Base-by-base conservation (phyloP, 2,888 invertebrate species). In the Drosophila affinis region DNA sequence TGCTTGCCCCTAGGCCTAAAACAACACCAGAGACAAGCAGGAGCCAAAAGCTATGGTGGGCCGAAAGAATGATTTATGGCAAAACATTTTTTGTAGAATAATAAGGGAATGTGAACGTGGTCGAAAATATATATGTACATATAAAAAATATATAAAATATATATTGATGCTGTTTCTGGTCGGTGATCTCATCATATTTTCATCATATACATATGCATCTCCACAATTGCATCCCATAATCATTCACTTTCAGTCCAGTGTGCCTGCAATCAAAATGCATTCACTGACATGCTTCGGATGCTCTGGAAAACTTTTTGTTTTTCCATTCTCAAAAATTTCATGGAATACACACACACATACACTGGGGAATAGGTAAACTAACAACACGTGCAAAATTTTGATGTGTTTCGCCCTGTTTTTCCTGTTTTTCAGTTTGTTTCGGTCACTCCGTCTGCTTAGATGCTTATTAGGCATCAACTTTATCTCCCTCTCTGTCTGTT, bases 251-350 rank as follows among this genome's bases (percentile, higher is more conserved):
- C 0, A 4, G 1, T 9, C 57, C 78, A 86, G 63, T 64, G 86
- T 83, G 29, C 47, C 9, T 74, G 78, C 81, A 81, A 81, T 81
- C 83, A 83, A 80, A 86, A 80, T 86, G 81, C 83, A 78, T 83
- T 80, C 86, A 74, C 62, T 72, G 63, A 18, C 44, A 62, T 49
- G 49, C 49, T 47, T 44, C 17, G 46, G 57, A 57, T 52, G 44
- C 49, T 55, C 69, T 57, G 48, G 56, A 58, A 57, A 64, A 72
- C 62, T 62, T 69, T 77, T 70, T 72, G 72, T 67, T 70, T 76
- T 78, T 69, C 32, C 59, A 48, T 46, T 52, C 60, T 64, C 69
- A 63, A 52, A 80, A 68, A 68, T 68, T 54, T 69, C 48, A 75
- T 47, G 49, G 39, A 17, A 62, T 62, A 64, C 51, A 27, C 55